Conservation (phyloP, 2,113 vertebrate genomes). For the Galbula dea region DNA sequence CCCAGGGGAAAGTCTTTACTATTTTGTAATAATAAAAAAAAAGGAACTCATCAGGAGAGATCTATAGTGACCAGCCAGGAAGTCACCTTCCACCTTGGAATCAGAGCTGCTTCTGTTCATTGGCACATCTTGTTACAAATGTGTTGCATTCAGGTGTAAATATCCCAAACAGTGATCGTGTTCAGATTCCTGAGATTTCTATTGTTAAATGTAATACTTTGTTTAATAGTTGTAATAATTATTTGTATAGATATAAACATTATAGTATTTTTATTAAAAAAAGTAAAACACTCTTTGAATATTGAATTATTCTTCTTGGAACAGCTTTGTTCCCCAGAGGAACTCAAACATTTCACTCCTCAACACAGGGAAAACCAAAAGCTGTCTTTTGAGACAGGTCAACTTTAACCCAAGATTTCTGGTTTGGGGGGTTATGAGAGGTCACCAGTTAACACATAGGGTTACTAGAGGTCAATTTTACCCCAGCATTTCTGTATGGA, state of each 20-base stretch:
- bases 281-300: not conserved
- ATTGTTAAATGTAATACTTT: constrained; percentile 80
- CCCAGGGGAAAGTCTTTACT: constrained; percentile 48
- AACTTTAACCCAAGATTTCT: no score
- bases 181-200: constrained; percentile 79
- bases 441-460: no score
- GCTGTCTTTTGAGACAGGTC: not conserved
- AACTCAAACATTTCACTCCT: not conserved
- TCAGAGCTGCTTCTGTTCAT: constrained; percentile 76
- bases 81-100: constrained; percentile 70
- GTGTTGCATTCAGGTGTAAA: constrained; percentile 75
- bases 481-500: no score
- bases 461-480: no score
- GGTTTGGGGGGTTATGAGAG: no score
- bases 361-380: not conserved
- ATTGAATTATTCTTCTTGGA: not conserved
- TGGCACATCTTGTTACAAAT: constrained; percentile 81
- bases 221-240: constrained; percentile 81
- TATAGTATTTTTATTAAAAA: constrained; percentile 85
- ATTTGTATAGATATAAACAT: constrained; percentile 79
- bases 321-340: not conserved
- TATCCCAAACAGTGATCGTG: constrained; percentile 73
- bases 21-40: constrained; percentile 66
- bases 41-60: constrained; percentile 62
- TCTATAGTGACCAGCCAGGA: constrained; percentile 67